phyloP scores from a whole-genome alignment of 2,888 invertebrate genomes.

The Balanococcus diminutus region DNA sequence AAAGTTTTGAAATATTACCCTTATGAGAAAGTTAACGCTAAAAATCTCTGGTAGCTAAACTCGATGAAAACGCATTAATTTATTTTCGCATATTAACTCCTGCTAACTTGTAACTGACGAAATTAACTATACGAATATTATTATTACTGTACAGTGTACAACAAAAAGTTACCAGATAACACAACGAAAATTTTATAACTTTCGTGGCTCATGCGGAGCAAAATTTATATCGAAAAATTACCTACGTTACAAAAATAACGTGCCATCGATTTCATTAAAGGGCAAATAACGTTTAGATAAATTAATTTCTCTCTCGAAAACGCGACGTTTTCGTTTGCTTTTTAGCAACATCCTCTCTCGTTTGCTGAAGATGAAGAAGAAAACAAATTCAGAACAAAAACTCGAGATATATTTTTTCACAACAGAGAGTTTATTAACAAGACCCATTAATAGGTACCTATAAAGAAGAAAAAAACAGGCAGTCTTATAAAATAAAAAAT shows the following conservation, averaged over 20 bases:
- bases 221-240: too few relatives aligned
- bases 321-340: not conserved
- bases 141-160: too few relatives aligned
- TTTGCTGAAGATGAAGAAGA: not conserved
- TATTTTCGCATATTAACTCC: conserved; percentile 17
- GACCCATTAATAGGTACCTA: too few relatives aligned
- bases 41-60: not conserved
- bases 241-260: too few relatives aligned
- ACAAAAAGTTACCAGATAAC: not conserved
- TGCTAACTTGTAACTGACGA: conserved; percentile 1
- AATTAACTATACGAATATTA: conserved; percentile 12
- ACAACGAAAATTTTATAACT: not conserved
- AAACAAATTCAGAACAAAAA: not conserved
- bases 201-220: too few relatives aligned
- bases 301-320: not conserved
- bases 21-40: conserved; percentile 14
- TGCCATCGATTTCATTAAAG: too few relatives aligned
- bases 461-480: not conserved
- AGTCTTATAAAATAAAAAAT: not conserved
- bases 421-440: not conserved
- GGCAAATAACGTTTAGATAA: not conserved
- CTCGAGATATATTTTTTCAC: not conserved
- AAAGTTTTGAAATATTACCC: conserved; percentile 22
- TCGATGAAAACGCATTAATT: conserved; percentile 29
- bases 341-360: not conserved